Evolutionary conservation across 2,888 invertebrate genomes (phyloP).

Genomic region (Schizotus pectinicornis): DNA sequence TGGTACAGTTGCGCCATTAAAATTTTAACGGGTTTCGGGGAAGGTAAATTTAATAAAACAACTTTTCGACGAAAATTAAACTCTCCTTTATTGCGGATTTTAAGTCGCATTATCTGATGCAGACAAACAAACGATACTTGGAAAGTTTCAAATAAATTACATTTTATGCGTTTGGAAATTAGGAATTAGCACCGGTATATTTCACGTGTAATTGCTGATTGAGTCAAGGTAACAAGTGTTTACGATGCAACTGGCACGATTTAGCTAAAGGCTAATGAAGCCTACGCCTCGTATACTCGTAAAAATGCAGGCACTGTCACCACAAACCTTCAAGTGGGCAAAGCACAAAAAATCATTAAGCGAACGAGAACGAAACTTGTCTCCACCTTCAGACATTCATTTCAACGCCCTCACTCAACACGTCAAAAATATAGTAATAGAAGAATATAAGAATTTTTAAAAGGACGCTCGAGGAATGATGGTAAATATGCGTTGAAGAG

Average conservation of each 20-base stretch:
- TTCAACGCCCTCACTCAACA: no score
- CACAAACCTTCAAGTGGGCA: background rate
- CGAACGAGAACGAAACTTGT: no score
- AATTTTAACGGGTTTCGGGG: background rate
- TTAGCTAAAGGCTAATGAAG: no score
- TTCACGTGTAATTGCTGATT: background rate
- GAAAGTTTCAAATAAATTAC: background rate
- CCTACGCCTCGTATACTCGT: no score
- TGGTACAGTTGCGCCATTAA: background rate
- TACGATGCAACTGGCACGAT: no score
- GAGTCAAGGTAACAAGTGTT: background rate
- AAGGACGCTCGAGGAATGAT: no score
- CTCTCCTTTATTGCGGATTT: background rate
- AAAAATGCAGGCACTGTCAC: no score
- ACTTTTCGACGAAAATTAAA: slow-evolving; percentile 1
- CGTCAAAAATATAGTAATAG: no score
- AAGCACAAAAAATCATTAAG: no score
- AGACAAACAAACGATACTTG: background rate
- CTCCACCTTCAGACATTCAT: no score
- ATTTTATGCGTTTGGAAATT: background rate
- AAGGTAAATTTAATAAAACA: slow-evolving; percentile 6
- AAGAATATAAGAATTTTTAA: no score
- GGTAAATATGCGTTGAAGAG: no score
- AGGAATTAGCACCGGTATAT: background rate
- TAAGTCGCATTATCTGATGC: background rate